phyloP scores from a whole-genome alignment of 53 echinoderm and acorn worm genomes.

The Hippasteria phrygiana region DNA sequence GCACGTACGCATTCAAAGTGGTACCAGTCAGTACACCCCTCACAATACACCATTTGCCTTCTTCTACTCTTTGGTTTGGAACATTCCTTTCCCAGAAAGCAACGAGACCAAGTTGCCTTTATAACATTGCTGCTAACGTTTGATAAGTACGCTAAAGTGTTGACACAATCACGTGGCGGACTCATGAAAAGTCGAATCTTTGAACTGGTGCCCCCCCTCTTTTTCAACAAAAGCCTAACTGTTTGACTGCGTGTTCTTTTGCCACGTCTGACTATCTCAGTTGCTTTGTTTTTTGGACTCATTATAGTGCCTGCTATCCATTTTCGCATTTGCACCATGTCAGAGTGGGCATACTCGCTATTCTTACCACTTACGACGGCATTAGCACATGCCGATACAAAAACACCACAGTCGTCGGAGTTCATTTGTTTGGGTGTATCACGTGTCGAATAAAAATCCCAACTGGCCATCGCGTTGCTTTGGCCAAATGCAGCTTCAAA shows the following conservation, averaged over 20 bases:
- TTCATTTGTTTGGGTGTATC: background rate
- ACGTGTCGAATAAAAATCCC: background rate
- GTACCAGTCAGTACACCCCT: too few relatives aligned
- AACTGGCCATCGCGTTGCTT: background rate
- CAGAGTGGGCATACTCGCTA: background rate
- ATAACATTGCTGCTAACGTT: background rate
- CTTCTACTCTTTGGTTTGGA: too few relatives aligned
- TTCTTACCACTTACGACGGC: background rate
- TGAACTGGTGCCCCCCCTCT: background rate
- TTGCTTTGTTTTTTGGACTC: background rate
- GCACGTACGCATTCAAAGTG: too few relatives aligned
- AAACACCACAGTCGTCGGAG: background rate
- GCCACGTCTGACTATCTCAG: background rate
- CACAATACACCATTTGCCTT: too few relatives aligned
- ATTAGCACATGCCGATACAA: constrained; percentile 13
- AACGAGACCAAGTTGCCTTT: background rate
- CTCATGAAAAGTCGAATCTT: background rate
- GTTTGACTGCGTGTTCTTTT: background rate
- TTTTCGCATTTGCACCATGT: background rate
- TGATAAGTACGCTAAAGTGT: background rate
- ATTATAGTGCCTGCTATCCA: background rate
- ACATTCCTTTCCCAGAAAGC: too few relatives aligned
- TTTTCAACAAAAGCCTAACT: background rate
- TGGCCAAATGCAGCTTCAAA: background rate
- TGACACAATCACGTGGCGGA: background rate